phyloP scores from a whole-genome alignment of 2,797 vertebrate genomes.

The Acanthis flammea region DNA sequence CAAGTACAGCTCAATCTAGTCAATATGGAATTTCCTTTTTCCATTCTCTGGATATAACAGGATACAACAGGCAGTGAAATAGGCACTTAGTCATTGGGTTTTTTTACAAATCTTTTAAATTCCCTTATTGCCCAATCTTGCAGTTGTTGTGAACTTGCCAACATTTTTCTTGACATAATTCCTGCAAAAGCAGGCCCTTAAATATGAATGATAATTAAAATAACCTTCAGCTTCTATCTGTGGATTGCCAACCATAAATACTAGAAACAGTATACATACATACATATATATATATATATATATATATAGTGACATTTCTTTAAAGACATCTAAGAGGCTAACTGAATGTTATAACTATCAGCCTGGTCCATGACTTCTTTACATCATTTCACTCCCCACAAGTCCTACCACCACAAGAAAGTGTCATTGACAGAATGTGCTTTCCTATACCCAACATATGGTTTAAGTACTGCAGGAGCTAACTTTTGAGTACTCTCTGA shows the following conservation, averaged over 20 bases:
- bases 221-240: neutral
- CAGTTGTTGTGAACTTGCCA: slow-evolving; percentile 4
- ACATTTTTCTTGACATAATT: slow-evolving; percentile 4
- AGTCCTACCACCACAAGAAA: neutral
- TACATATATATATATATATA: no score
- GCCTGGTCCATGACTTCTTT: neutral
- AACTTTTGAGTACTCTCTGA: neutral
- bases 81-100: slow-evolving; percentile 20
- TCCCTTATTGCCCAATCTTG: slow-evolving; percentile 51
- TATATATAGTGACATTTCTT: neutral
- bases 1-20: slow-evolving; percentile 54
- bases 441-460: neutral
- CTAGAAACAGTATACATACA: neutral
- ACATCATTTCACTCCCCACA: neutral
- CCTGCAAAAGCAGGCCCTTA: slow-evolving; percentile 6
- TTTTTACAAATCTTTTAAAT: slow-evolving; percentile 54
- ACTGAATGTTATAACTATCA: neutral
- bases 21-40: slow-evolving; percentile 69
- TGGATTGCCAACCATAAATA: neutral
- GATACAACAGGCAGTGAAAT: slow-evolving; percentile 60
- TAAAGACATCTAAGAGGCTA: neutral
- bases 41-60: slow-evolving; percentile 59
- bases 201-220: slow-evolving; percentile 19
- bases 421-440: neutral
- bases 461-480: neutral